These are phyloP conservation scores for Coranthus polyacanthus DNA, from an alignment of 2,797 vertebrate genomes.

Conservation along the genomic window DNA sequence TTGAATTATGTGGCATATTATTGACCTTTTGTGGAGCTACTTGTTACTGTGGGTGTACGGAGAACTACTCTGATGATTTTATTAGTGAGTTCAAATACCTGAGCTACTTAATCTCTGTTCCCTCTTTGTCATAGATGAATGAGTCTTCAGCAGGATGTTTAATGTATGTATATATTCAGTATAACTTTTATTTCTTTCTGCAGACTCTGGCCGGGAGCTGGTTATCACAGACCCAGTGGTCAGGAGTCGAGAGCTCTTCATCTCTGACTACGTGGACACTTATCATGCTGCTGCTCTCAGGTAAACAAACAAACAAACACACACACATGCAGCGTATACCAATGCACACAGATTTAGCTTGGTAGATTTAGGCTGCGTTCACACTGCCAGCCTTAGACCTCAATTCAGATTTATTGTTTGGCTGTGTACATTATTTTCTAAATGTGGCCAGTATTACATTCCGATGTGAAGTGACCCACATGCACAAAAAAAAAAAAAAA, in stretches of 20 bases:
- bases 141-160: neutral
- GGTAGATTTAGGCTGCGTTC: too few species aligned
- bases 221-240: slow-evolving; percentile 98
- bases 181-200: slow-evolving; percentile 24
- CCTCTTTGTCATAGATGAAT: slow-evolving; percentile 34
- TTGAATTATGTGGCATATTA: slow-evolving; percentile 65
- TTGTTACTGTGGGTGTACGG: slow-evolving; percentile 22
- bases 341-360: neutral
- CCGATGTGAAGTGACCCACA: too few species aligned
- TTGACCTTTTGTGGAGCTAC: slow-evolving; percentile 49
- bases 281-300: slow-evolving; percentile 98
- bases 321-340: neutral
- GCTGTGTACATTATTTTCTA: too few species aligned
- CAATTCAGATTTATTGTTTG: too few species aligned
- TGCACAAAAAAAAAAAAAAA: too few species aligned
- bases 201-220: slow-evolving; percentile 97
- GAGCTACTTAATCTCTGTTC: slow-evolving; percentile 20
- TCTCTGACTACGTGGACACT: slow-evolving; percentile 98
- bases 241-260: slow-evolving; percentile 98
- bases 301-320: slow-evolving; percentile 78
- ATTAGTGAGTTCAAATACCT: slow-evolving; percentile 37
- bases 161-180: slow-evolving; percentile 10
- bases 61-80: slow-evolving; percentile 43
- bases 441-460: too few species aligned
- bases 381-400: too few species aligned